Percentiles rank a stretch among this genome's conserved stretches.
Evolutionary conservation across 1,140 invertebrate genomes (phyloP).

Genomic region (Solen grandis): DNA sequence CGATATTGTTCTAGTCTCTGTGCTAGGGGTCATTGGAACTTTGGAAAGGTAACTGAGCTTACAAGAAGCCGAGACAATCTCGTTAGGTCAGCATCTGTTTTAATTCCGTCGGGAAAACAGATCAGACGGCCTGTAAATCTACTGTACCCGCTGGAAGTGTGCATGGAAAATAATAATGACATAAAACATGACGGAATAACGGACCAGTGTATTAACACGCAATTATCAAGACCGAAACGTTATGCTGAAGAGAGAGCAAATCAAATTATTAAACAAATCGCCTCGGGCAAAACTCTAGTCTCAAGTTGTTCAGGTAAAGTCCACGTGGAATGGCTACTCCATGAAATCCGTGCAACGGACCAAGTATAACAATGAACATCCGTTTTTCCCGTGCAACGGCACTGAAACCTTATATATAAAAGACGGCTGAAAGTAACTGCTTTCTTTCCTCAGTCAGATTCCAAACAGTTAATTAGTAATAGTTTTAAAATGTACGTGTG

Average conservation of each 20-base stretch:
- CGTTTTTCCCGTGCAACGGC: conserved; percentile 8
- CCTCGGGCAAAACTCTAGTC: not conserved
- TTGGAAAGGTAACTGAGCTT: conserved; percentile 19
- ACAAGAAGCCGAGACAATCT: conserved; percentile 1
- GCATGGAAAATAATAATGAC: not conserved
- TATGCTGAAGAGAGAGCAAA: not conserved
- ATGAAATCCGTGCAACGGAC: conserved; percentile 3
- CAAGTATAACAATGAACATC: not conserved
- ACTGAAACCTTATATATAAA: not conserved
- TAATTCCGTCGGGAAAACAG: conserved; percentile 3
- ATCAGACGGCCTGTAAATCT: conserved; percentile 4
- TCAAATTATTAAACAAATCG: not conserved
- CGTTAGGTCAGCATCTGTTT: conserved; percentile 12
- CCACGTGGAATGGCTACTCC: not conserved
- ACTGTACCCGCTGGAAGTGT: conserved; percentile 13
- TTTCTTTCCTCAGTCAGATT: not conserved
- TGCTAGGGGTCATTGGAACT: conserved; percentile 26
- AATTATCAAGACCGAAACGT: not conserved
- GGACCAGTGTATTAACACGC: not conserved
- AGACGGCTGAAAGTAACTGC: not conserved
- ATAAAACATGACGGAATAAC: not conserved
- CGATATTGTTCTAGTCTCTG: conserved; percentile 23
- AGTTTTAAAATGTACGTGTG: conserved; percentile 20
- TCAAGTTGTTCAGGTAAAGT: not conserved
- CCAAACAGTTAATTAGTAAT: not conserved